phyloP scores from a whole-genome alignment of 2,797 vertebrate species.

The Lutjanus argentimaculatus region DNA sequence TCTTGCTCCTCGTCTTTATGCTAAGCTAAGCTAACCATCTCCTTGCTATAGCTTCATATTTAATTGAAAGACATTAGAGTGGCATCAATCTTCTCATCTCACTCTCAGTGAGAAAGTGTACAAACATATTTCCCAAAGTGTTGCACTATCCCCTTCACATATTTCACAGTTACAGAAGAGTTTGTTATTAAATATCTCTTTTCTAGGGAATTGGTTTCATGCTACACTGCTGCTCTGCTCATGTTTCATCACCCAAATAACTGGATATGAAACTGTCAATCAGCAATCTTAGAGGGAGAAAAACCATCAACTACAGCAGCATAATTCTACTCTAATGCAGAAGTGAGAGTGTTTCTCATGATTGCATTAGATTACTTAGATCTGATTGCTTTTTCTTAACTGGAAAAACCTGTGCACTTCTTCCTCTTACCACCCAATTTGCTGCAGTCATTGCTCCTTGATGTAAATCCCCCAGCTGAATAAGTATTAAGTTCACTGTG shows the following conservation, averaged over 20 bases:
- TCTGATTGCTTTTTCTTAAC: neutral
- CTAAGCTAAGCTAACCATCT: neutral
- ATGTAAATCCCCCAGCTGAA: neutral
- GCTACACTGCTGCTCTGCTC: neutral
- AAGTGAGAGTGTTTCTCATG: neutral
- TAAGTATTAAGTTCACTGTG: neutral
- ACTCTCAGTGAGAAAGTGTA: neutral
- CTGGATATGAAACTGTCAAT: neutral
- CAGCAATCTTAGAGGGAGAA: neutral
- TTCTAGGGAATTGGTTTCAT: neutral
- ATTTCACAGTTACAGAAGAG: neutral
- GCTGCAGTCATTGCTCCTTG: slow-evolving; percentile 11
- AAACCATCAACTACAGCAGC: neutral
- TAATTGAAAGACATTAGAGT: neutral
- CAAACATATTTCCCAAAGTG: neutral
- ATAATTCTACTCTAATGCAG: neutral
- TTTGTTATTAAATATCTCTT: neutral
- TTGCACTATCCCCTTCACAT: neutral
- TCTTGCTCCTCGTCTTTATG: neutral
- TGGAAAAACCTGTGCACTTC: neutral
- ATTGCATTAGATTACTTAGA: neutral
- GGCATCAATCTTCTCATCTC: neutral
- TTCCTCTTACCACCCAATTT: neutral
- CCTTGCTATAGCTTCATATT: neutral
- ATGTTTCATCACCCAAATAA: neutral